A percentile compares a stretch with the other conserved stretches of the same genome.
phyloP scores from a whole-genome alignment of 2,113 vertebrate species.

The Tragelaphus strepsiceros region DNA sequence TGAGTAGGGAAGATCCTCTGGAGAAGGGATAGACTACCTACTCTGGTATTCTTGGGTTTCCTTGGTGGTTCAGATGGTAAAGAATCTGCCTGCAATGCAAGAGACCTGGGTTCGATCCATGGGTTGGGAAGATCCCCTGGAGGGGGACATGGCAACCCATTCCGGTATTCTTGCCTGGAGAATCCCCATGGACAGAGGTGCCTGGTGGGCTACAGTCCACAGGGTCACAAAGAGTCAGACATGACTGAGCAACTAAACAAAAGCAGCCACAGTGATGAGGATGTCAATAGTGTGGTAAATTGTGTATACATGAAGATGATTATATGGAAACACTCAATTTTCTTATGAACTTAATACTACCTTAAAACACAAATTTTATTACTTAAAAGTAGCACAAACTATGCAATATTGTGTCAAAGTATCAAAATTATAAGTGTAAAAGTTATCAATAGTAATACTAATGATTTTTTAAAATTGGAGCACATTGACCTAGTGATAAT shows the following conservation, averaged over 20 bases:
- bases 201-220: background rate
- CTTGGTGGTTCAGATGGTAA: background rate
- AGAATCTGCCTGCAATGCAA: accelerated
- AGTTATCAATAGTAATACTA: background rate
- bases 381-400: background rate
- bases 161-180: background rate
- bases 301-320: background rate
- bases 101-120: background rate
- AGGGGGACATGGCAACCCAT: background rate
- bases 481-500: background rate
- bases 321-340: background rate
- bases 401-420: background rate
- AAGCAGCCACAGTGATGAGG: background rate
- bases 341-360: background rate
- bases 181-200: background rate
- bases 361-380: background rate
- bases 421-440: background rate
- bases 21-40: background rate
- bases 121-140: background rate
- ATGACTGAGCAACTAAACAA: background rate
- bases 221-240: background rate
- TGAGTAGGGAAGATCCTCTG: background rate
- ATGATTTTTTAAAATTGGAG: background rate
- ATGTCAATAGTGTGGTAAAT: background rate
- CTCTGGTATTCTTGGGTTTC: background rate